Evolutionary conservation across 2,888 invertebrate species (phyloP), one percentile per base, ranked within the genome.

Genomic region (Dolichomitus sp.): DNA sequence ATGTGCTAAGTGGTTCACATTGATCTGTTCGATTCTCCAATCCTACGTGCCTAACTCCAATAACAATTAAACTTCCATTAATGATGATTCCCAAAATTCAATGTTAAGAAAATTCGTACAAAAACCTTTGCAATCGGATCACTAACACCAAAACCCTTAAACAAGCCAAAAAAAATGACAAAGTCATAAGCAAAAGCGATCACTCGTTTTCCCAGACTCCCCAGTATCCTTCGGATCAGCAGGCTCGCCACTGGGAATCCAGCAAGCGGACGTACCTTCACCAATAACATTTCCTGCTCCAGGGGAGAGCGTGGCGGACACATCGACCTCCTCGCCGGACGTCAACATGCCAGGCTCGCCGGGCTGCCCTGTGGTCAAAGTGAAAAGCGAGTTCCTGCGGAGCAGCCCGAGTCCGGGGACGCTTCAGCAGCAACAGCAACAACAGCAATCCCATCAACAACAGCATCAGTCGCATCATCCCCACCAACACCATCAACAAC

Each of bases 241-340:
- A 89, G 92, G 92, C 88, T 93, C 93, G 89, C 93, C 93, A 88
- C 90, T 92, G 87, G 92, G 92, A 87, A 90, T 92, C 88, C 92
- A 91, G 89, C 89, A 91, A 88, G 89, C 92, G 91, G 93, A 92
- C 88, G 92, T 91, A 88, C 92, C 93, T 89, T 93, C 93, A 91
- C 93, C 93, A 87, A 91, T 93, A 91, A 90, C 90, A 88, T 91
- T 93, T 93, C 92, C 93, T 92, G 91, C 92, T 90, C 91, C 96
- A 97, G 97, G 97, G 95, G 98, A 98, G 95, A 98, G 98, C 94
- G 97, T 98, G 95, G 98, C 98, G 94, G 98, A 98, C 95, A 98
- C 98, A 94, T 98, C 97, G 94, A 98, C 98, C 94, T 98, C 98
- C 94, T 98, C 98, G 93, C 98, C 98, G 94, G 98, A 98, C 95